Evolutionary conservation across 2,797 vertebrate genomes (phyloP).

Genomic region (Galago senegalensis): DNA sequence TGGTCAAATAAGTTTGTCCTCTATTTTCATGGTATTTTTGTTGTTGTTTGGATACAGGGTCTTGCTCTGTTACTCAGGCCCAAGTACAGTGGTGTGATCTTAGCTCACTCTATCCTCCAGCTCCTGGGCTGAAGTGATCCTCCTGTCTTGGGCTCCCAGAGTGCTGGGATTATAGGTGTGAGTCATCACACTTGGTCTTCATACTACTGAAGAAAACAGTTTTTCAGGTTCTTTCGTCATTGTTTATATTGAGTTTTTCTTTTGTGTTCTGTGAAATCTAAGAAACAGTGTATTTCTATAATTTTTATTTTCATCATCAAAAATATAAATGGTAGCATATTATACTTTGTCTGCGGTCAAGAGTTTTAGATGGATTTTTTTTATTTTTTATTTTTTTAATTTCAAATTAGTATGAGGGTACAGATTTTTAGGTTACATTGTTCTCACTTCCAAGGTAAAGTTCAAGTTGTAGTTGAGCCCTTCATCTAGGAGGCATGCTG

Average conservation of each 20-base stretch:
- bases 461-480: too few relatives aligned
- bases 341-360: background rate
- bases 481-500: too few relatives aligned
- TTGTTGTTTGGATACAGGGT: background rate
- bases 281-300: background rate
- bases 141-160: background rate
- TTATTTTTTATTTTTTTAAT: too few relatives aligned
- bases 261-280: constrained; percentile 34
- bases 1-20: background rate
- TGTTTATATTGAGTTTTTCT: constrained; percentile 19
- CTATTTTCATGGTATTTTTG: background rate
- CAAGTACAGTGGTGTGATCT: background rate
- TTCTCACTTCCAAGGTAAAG: too few relatives aligned
- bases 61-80: background rate
- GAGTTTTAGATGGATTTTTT: background rate
- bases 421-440: too few relatives aligned
- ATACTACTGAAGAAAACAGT: background rate
- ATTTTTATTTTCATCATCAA: constrained; percentile 39
- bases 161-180: background rate
- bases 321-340: background rate
- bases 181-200: background rate
- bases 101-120: background rate
- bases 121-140: background rate
- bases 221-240: constrained; percentile 18
- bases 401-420: too few relatives aligned